Percentiles rank a stretch among this genome's conserved stretches.
These are phyloP conservation scores for Poecilia velifera DNA, from an alignment of 2,797 vertebrate species.

Conservation along the genomic window DNA sequence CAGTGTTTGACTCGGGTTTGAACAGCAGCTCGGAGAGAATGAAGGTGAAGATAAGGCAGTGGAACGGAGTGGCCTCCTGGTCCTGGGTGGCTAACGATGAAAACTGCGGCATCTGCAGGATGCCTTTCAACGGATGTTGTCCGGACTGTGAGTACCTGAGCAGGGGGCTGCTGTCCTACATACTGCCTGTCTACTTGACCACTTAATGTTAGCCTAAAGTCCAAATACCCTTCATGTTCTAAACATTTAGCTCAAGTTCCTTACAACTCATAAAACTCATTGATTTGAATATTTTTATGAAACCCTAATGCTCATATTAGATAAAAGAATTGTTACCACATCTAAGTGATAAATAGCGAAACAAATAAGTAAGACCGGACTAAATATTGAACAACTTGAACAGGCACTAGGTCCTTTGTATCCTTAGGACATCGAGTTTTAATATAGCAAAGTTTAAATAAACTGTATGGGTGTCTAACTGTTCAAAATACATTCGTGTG, in stretches of 20 bases:
- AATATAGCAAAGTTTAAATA: not conserved
- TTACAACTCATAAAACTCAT: not conserved
- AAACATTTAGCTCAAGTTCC: not conserved
- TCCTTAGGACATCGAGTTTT: not conserved
- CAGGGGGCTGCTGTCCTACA: not conserved
- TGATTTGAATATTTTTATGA: not conserved
- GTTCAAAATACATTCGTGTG: not conserved
- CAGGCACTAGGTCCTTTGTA: not conserved
- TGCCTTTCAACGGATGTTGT: slow-evolving; percentile 97
- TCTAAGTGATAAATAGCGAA: not conserved
- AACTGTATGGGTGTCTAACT: not conserved
- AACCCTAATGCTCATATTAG: not conserved
- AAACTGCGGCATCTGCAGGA: slow-evolving; percentile 96
- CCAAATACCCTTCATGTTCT: not conserved
- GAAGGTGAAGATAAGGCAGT: slow-evolving; percentile 92
- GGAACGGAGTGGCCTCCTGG: slow-evolving; percentile 96
- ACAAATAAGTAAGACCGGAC: not conserved
- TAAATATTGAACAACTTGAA: not conserved
- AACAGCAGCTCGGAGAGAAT: slow-evolving; percentile 62
- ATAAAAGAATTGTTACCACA: not conserved
- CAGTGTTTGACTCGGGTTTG: not conserved
- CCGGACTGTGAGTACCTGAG: slow-evolving; percentile 89
- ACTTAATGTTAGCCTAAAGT: not conserved
- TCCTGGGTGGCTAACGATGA: slow-evolving; percentile 98
- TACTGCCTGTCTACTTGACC: not conserved